phyloP scores from a whole-genome alignment of 2,888 invertebrate genomes.

The Coremacera marginata region DNA sequence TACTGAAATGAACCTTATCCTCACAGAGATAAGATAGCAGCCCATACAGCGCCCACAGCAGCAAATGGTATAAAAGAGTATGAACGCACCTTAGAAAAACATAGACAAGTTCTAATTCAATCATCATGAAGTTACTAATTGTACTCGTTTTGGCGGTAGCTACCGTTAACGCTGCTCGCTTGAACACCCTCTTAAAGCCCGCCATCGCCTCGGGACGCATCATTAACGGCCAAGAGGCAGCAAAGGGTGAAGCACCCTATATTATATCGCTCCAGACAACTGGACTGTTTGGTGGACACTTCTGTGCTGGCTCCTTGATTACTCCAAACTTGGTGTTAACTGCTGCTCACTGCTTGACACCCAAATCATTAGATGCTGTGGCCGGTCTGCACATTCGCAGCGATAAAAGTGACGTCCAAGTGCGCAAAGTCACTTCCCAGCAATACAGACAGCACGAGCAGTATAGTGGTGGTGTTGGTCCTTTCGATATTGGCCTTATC shows the following conservation, averaged over 20 bases:
- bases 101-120: constrained; percentile 7
- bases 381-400: constrained; percentile 66
- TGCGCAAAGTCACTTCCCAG: neutral
- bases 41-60: too few relatives aligned
- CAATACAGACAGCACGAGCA: constrained; percentile 59
- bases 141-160: constrained; percentile 54
- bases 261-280: constrained; percentile 64
- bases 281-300: constrained; percentile 47
- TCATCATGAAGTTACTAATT: constrained; percentile 58
- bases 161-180: constrained; percentile 47
- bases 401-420: too few relatives aligned
- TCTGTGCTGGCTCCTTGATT: constrained; percentile 69
- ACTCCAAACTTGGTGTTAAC: constrained; percentile 63
- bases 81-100: constrained; percentile 29
- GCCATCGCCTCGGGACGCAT: constrained; percentile 61
- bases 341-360: constrained; percentile 62
- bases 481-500: constrained; percentile 73
- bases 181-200: constrained; percentile 49
- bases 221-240: constrained; percentile 63
- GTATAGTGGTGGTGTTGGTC: constrained; percentile 65
- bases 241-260: constrained; percentile 67
- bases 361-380: constrained; percentile 55
- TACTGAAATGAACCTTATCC: too few relatives aligned
- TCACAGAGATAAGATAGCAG: too few relatives aligned
- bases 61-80: neutral